Percentiles rank a stretch among this genome's conserved stretches.
phyloP scores from a whole-genome alignment of 2,888 invertebrate genomes.

The Coelinius sp. region DNA sequence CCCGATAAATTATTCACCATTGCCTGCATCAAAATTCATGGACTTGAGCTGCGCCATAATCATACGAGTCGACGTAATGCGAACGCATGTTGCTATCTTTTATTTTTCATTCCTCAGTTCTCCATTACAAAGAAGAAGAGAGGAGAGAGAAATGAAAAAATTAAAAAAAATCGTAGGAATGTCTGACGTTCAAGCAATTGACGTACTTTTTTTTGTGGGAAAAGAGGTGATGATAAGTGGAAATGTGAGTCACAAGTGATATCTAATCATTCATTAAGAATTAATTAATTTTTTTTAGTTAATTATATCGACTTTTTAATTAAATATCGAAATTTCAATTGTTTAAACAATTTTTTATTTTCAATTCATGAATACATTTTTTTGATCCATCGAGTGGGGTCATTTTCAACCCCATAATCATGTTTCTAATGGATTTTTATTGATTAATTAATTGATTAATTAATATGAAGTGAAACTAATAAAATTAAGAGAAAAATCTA shows the following conservation, averaged over 20 bases:
- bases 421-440: background rate
- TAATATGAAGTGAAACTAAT: background rate
- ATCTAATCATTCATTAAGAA: background rate
- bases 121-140: background rate
- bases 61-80: slow-evolving; percentile 17
- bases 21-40: background rate
- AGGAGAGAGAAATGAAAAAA: background rate
- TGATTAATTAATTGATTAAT: background rate
- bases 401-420: no score
- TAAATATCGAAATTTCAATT: background rate
- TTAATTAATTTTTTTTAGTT: no score
- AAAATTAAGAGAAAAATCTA: slow-evolving; percentile 16
- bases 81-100: slow-evolving; percentile 6
- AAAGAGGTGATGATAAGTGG: background rate
- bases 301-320: no score
- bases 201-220: background rate
- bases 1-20: background rate
- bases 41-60: background rate
- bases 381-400: background rate
- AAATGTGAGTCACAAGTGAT: background rate
- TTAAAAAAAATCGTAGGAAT: background rate
- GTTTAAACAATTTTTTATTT: background rate
- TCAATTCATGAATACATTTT: background rate
- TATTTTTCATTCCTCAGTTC: background rate
- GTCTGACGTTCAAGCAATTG: background rate